A percentile compares a stretch with the other conserved stretches of the same genome.
phyloP scores from a whole-genome alignment of 2,113 vertebrate genomes.

The Maccullochella peelii region DNA sequence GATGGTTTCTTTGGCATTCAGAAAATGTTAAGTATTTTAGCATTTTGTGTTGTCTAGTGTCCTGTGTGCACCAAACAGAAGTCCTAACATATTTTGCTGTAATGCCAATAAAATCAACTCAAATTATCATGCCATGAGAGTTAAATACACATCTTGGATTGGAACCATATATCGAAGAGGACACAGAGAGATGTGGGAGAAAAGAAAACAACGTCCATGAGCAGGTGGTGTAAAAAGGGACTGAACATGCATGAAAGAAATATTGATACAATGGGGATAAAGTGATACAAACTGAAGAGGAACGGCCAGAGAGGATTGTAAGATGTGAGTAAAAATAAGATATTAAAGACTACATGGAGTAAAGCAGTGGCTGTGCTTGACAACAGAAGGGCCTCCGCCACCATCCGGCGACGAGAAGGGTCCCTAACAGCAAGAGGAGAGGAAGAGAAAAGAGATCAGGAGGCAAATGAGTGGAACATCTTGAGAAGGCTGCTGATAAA shows the following conservation, averaged over 20 bases:
- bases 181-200: slow-evolving; percentile 5
- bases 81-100: not conserved
- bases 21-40: not conserved
- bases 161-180: not conserved
- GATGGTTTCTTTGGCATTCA: not conserved
- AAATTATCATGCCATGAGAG: not conserved
- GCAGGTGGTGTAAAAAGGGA: not conserved
- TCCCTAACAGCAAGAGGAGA: slow-evolving; percentile 10
- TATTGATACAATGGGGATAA: not conserved
- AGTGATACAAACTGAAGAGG: not conserved
- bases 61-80: not conserved
- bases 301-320: not conserved
- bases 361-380: slow-evolving; percentile 23
- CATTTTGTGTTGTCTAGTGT: not conserved
- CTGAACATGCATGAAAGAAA: not conserved
- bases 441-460: slow-evolving; percentile 41
- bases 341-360: slow-evolving; percentile 11
- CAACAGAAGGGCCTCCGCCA: not conserved
- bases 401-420: not conserved
- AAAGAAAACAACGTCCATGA: not conserved
- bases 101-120: not conserved
- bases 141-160: slow-evolving; percentile 7
- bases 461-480: slow-evolving; percentile 57
- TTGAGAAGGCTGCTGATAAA: slow-evolving; percentile 60
- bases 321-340: slow-evolving; percentile 5